These are phyloP conservation scores for Malurus melanocephalus DNA, from an alignment of 2,113 vertebrate species.

Conservation along the genomic window DNA sequence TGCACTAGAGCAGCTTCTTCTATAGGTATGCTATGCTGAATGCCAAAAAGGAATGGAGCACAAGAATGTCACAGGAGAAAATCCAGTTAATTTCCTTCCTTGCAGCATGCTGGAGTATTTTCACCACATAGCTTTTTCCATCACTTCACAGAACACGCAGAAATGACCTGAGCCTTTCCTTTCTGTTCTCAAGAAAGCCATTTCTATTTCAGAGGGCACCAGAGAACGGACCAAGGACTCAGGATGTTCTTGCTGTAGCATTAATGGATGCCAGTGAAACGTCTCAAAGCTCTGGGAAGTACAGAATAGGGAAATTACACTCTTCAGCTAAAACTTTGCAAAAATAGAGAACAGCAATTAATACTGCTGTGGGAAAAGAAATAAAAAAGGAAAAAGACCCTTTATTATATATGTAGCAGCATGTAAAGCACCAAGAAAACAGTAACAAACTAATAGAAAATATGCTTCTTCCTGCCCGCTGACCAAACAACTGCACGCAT, in stretches of 20 bases:
- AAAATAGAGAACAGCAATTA: slow-evolving; percentile 19
- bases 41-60: slow-evolving; percentile 33
- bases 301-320: not conserved
- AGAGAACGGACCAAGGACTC: slow-evolving; percentile 32
- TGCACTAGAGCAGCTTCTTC: not conserved
- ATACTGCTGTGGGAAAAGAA: not conserved
- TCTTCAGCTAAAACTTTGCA: slow-evolving; percentile 48
- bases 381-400: not conserved
- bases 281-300: slow-evolving; percentile 22
- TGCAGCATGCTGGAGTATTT: not conserved
- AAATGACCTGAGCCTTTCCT: not conserved
- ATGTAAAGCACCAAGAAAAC: not conserved
- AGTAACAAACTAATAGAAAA: slow-evolving; percentile 23
- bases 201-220: slow-evolving; percentile 12
- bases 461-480: not conserved
- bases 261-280: slow-evolving; percentile 51
- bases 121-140: not conserved
- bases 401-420: not conserved
- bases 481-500: slow-evolving; percentile 38
- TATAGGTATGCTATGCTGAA: not conserved
- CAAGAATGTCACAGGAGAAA: slow-evolving; percentile 8
- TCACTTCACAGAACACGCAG: not conserved
- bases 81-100: not conserved
- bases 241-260: slow-evolving; percentile 17
- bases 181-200: slow-evolving; percentile 40